These are phyloP conservation scores for Garrulus glandarius DNA, from an alignment of 2,797 vertebrate genomes.

Conservation along the genomic window DNA sequence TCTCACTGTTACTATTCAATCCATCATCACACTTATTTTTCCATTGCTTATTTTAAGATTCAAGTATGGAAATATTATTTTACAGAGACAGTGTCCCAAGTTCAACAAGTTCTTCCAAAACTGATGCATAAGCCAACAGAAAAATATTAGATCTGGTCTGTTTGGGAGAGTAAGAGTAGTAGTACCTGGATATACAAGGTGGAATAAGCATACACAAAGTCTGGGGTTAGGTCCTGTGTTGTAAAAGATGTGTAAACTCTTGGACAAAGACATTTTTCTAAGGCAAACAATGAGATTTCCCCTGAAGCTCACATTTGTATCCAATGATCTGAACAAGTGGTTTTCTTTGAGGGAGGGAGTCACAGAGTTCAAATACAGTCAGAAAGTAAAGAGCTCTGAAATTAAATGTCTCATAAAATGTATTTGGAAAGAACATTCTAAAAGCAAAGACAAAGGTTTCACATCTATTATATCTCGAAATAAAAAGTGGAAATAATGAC, in stretches of 20 bases:
- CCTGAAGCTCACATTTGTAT: not conserved
- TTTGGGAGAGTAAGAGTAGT: not conserved
- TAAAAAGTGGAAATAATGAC: not conserved
- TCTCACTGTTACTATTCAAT: not conserved
- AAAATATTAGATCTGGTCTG: not conserved
- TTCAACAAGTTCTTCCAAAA: not conserved
- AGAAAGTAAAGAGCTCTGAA: not conserved
- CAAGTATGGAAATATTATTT: not conserved
- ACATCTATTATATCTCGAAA: not conserved
- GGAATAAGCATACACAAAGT: not conserved
- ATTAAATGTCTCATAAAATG: not conserved
- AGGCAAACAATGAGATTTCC: not conserved
- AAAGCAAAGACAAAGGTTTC: not conserved
- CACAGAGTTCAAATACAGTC: not conserved
- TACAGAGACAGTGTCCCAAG: not conserved
- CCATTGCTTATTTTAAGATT: not conserved
- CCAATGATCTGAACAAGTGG: not conserved
- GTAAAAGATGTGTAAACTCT: not conserved
- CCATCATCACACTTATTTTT: not conserved
- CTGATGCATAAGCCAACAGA: not conserved
- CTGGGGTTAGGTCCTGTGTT: not conserved
- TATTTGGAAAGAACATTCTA: not conserved
- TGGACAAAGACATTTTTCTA: not conserved
- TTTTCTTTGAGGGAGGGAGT: not conserved
- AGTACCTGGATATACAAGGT: not conserved